Evolutionary conservation across 2,888 invertebrate species (phyloP).

Genomic region (Lypha dubia): DNA sequence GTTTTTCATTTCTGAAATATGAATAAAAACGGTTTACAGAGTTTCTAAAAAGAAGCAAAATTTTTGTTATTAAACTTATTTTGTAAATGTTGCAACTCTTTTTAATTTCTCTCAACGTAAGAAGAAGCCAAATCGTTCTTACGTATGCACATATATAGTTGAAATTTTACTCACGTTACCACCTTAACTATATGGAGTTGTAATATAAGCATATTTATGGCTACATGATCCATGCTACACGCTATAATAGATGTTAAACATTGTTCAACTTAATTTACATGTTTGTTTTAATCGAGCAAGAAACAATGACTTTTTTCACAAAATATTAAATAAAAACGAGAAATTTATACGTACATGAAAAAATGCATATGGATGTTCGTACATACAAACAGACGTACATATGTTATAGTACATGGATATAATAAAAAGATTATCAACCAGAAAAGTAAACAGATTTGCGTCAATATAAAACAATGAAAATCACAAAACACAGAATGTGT

Average conservation of each 20-base stretch:
- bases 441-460: conserved; percentile 32
- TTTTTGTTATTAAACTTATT: too few relatives aligned
- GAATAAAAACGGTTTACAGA: too few relatives aligned
- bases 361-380: neutral
- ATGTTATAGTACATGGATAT: neutral
- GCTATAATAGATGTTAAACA: conserved; percentile 60
- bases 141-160: too few relatives aligned
- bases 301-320: conserved; percentile 54
- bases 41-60: too few relatives aligned
- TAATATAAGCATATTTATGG: conserved; percentile 4
- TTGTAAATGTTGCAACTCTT: too few relatives aligned
- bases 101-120: too few relatives aligned
- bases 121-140: too few relatives aligned
- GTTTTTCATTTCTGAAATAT: too few relatives aligned
- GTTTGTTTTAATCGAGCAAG: conserved; percentile 64
- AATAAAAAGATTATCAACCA: too few relatives aligned
- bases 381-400: neutral
- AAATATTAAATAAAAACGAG: conserved; percentile 30
- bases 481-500: neutral
- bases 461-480: conserved; percentile 21
- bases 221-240: conserved; percentile 44
- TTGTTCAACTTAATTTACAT: conserved; percentile 65
- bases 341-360: neutral
- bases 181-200: neutral
- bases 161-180: neutral